Evolutionary conservation across 2,888 invertebrate genomes (phyloP).

Genomic region (Tetanocera ferruginea): DNA sequence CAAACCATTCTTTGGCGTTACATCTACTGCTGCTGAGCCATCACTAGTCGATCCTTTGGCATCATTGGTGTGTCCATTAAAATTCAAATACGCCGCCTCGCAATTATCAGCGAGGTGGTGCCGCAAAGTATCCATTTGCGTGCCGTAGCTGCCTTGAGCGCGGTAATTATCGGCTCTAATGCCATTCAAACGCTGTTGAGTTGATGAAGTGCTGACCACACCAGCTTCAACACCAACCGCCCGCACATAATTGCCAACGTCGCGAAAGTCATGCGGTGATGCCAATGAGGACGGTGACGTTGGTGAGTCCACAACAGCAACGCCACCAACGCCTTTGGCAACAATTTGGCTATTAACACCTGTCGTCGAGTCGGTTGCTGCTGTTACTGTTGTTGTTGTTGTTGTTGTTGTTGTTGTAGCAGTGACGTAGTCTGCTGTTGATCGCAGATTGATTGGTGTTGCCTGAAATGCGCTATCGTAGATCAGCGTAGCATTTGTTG

Average conservation of each 20-base stretch:
- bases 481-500: slow-evolving; percentile 42
- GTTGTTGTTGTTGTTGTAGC: slow-evolving; percentile 45
- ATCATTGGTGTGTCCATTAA: slow-evolving; percentile 3
- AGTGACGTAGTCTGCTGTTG: slow-evolving; percentile 44
- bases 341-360: slow-evolving; percentile 69
- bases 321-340: slow-evolving; percentile 60
- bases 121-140: slow-evolving; percentile 15
- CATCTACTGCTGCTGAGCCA: not conserved
- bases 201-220: slow-evolving; percentile 42
- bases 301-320: slow-evolving; percentile 43
- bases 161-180: slow-evolving; percentile 38
- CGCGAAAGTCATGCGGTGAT: slow-evolving; percentile 33
- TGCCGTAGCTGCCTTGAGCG: slow-evolving; percentile 18
- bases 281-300: slow-evolving; percentile 46
- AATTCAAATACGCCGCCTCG: slow-evolving; percentile 30
- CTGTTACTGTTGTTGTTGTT: slow-evolving; percentile 26
- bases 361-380: slow-evolving; percentile 47
- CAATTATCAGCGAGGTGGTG: slow-evolving; percentile 8
- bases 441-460: slow-evolving; percentile 47
- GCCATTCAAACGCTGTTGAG: slow-evolving; percentile 43
- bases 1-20: not conserved
- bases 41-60: not conserved
- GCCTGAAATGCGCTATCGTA: slow-evolving; percentile 46
- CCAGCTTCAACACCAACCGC: slow-evolving; percentile 34
- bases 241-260: slow-evolving; percentile 46